phyloP scores from a whole-genome alignment of 2,888 invertebrate species.

The Theodoxus fluviatilis region DNA sequence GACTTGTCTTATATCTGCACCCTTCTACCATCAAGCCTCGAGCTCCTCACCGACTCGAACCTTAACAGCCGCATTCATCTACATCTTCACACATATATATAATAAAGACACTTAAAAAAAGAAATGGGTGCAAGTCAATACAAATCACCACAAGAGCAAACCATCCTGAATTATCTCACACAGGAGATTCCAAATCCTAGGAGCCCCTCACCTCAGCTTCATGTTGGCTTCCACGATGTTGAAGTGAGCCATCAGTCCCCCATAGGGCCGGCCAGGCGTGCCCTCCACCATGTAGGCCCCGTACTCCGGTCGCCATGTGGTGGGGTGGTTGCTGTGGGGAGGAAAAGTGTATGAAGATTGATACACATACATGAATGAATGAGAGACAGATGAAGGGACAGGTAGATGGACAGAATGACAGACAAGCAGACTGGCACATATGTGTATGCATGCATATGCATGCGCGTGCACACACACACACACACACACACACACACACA shows the following conservation, averaged over 20 bases:
- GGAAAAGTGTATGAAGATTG: neutral
- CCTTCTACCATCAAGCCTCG: too few species aligned
- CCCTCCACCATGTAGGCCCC: conserved; percentile 99
- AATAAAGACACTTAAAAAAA: too few species aligned
- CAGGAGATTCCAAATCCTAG: neutral
- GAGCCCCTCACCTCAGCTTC: conserved; percentile 71
- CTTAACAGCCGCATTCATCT: too few species aligned
- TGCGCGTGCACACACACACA: neutral
- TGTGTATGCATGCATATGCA: neutral
- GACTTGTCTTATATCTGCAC: too few species aligned
- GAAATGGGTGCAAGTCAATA: too few species aligned
- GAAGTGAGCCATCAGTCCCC: conserved; percentile 92
- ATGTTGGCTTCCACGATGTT: conserved; percentile 98
- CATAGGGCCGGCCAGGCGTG: conserved; percentile 88
- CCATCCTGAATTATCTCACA: neutral
- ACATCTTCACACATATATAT: too few species aligned
- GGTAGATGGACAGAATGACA: neutral
- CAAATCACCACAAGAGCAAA: too few species aligned
- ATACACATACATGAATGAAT: neutral
- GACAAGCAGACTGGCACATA: neutral
- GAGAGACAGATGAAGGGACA: neutral
- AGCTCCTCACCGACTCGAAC: too few species aligned
- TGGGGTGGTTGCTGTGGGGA: conserved; percentile 60
- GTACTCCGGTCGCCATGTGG: conserved; percentile 93
- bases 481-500: neutral